phyloP scores from a whole-genome alignment of 2,888 invertebrate species.

The Mesorhabditis belari region DNA sequence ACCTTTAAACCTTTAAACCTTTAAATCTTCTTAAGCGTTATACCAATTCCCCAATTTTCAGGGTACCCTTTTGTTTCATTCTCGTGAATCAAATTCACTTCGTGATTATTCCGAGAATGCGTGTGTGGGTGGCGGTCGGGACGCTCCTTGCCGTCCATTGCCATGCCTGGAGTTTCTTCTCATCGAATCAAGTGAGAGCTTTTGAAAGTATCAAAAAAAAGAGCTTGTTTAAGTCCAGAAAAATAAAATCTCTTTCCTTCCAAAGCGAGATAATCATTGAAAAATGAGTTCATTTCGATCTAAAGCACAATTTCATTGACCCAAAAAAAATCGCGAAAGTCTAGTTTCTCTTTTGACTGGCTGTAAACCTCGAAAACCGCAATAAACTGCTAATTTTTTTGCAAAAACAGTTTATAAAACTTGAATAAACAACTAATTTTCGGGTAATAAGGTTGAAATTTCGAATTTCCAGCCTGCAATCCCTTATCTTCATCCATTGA shows the following conservation, averaged over 20 bases:
- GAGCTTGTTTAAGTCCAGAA: too few relatives aligned
- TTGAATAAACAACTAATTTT: too few relatives aligned
- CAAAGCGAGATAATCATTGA: not conserved
- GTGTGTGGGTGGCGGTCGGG: not conserved
- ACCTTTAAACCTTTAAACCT: too few relatives aligned
- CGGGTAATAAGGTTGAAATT: too few relatives aligned
- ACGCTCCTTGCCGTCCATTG: not conserved
- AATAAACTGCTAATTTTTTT: not conserved
- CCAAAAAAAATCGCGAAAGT: too few relatives aligned
- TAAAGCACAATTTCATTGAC: not conserved
- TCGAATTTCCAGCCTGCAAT: slow-evolving; percentile 5
- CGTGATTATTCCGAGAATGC: not conserved
- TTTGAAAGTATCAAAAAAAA: too few relatives aligned
- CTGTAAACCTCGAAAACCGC: too few relatives aligned
- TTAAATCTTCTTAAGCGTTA: too few relatives aligned
- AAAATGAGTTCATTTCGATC: not conserved
- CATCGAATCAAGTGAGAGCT: not conserved
- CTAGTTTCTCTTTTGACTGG: not conserved
- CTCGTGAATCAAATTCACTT: too few relatives aligned
- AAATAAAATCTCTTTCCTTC: not conserved
- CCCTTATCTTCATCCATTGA: slow-evolving; percentile 37
- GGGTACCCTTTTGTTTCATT: too few relatives aligned
- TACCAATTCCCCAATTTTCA: not conserved
- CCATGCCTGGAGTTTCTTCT: not conserved
- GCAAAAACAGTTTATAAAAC: not conserved